These are phyloP conservation scores for Coptodon bakossiorum DNA, from an alignment of 2,113 vertebrate species.

Conservation along the genomic window DNA sequence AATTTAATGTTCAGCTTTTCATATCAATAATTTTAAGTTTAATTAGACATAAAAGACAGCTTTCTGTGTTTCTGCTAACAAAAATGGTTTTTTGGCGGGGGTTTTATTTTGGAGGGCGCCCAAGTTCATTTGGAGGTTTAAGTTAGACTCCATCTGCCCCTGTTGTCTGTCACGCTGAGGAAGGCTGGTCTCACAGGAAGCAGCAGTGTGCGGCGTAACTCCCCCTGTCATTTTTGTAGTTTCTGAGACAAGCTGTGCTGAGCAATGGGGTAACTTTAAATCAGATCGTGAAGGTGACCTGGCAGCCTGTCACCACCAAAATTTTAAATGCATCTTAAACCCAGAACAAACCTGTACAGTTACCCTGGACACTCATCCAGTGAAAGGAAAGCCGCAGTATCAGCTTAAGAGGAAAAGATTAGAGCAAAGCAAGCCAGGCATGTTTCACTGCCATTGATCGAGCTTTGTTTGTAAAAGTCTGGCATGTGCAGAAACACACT, in stretches of 20 bases:
- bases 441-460: conserved; percentile 28
- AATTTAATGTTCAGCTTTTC: neutral
- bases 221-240: neutral
- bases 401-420: conserved; percentile 21
- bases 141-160: neutral
- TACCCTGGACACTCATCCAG: neutral
- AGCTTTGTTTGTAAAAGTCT: neutral
- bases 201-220: neutral
- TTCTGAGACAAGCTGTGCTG: neutral
- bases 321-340: neutral
- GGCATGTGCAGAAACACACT: neutral
- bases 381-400: neutral
- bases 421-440: neutral
- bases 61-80: neutral
- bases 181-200: conserved; percentile 6
- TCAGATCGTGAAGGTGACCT: conserved; percentile 27
- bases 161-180: neutral
- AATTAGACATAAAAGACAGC: neutral
- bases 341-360: neutral
- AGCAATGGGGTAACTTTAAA: neutral
- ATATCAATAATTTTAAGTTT: neutral
- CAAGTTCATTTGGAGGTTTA: neutral
- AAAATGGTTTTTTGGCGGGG: accelerated
- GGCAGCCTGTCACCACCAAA: neutral
- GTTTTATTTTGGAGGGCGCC: neutral